phyloP scores from a whole-genome alignment of 2,888 invertebrate genomes.

The Pandemis corylana region DNA sequence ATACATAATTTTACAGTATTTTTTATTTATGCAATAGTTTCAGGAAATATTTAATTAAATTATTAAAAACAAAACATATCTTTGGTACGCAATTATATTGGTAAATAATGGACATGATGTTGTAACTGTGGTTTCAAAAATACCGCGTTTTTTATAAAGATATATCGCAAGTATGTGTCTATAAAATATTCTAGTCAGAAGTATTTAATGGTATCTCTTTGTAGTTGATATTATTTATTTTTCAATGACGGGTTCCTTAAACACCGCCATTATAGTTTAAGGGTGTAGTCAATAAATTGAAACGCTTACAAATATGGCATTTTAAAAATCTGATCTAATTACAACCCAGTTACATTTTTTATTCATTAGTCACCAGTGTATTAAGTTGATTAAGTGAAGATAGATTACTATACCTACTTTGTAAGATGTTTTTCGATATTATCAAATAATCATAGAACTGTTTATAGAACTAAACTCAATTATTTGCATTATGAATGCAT shows the following conservation, averaged over 20 bases:
- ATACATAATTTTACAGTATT: neutral
- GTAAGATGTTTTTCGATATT: neutral
- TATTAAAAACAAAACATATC: neutral
- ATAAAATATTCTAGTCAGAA: slow-evolving; percentile 68
- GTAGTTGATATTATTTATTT: slow-evolving; percentile 45
- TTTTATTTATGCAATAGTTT: neutral
- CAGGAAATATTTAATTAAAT: neutral
- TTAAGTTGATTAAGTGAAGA: neutral
- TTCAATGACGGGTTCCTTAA: slow-evolving; percentile 3
- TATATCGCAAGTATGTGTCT: slow-evolving; percentile 29
- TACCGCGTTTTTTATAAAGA: neutral
- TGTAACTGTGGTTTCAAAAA: slow-evolving; percentile 1
- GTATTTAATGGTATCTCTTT: slow-evolving; percentile 56
- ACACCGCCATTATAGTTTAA: neutral
- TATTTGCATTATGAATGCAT: slow-evolving; percentile 20
- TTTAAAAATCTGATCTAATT: neutral
- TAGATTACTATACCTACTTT: neutral
- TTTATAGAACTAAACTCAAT: neutral
- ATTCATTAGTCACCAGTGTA: neutral
- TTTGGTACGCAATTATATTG: neutral
- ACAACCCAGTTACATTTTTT: neutral
- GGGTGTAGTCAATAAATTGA: neutral
- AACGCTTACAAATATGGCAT: neutral
- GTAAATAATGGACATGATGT: neutral
- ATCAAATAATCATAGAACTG: neutral